phyloP scores from a whole-genome alignment of 2,888 invertebrate species.

The Villa cingulata region DNA sequence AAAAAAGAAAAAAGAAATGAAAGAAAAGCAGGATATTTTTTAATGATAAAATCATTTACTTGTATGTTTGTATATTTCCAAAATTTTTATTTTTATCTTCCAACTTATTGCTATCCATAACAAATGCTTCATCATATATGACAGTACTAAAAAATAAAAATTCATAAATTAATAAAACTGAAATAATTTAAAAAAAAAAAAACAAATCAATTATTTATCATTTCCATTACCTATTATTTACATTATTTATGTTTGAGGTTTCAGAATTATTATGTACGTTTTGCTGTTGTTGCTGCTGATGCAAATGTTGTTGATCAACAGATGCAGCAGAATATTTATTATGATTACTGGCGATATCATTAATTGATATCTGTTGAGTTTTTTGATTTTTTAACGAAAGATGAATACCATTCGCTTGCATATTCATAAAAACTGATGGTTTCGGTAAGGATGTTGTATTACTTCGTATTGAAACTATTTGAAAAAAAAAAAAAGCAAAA shows the following conservation, averaged over 20 bases:
- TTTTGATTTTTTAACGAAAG: background rate
- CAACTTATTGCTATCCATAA: constrained; percentile 4
- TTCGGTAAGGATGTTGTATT: background rate
- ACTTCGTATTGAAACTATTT: background rate
- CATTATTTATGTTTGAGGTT: background rate
- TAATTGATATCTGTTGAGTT: background rate
- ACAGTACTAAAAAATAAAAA: constrained; percentile 8
- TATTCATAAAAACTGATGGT: background rate
- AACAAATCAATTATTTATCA: background rate
- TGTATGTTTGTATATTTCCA: constrained; percentile 32
- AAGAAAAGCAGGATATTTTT: too few species aligned
- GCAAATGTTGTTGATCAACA: background rate
- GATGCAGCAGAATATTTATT: background rate
- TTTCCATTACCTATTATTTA: background rate
- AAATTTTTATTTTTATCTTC: constrained; percentile 26
- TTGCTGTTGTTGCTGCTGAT: too few species aligned
- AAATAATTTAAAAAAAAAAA: background rate
- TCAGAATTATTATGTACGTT: too few species aligned
- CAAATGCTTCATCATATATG: constrained; percentile 8
- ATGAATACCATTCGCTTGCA: background rate
- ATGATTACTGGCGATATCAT: background rate
- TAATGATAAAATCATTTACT: constrained; percentile 12
- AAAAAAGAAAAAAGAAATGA: too few species aligned
- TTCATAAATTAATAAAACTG: background rate
- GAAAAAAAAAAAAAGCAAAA: too few species aligned